Conservation (phyloP, 2,797 vertebrate genomes). For the Xenentodon cancila region DNA sequence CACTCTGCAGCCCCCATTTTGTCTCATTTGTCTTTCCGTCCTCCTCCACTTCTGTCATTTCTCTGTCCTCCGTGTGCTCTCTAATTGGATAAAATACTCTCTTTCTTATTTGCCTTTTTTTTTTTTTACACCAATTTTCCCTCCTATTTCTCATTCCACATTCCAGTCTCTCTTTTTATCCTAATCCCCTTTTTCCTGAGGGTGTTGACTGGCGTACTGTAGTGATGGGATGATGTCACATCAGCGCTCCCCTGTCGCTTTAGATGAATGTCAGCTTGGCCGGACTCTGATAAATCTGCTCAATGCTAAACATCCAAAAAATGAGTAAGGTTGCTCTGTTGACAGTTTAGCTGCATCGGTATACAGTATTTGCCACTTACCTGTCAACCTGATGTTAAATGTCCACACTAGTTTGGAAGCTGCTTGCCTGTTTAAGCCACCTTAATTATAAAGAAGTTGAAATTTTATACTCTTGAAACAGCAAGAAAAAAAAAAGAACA, state of each 20-base stretch:
- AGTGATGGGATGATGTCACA: slow-evolving; percentile 64
- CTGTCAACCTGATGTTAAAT: slow-evolving; percentile 13
- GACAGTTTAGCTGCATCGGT: slow-evolving; percentile 29
- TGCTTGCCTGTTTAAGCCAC: too few species aligned
- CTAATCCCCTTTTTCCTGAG: slow-evolving; percentile 50
- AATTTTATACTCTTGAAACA: too few species aligned
- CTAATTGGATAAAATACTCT: slow-evolving; percentile 44
- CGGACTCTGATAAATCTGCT: slow-evolving; percentile 55
- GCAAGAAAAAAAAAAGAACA: too few species aligned
- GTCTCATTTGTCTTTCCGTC: slow-evolving; percentile 36
- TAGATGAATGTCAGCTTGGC: slow-evolving; percentile 61
- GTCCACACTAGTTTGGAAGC: too few species aligned
- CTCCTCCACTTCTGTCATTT: slow-evolving; percentile 2
- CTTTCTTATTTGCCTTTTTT: slow-evolving; percentile 20
- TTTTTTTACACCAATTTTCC: slow-evolving; percentile 6
- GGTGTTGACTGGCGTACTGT: slow-evolving; percentile 53
- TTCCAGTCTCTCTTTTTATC: slow-evolving; percentile 35
- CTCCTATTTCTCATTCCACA: slow-evolving; percentile 21
- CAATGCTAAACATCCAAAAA: slow-evolving; percentile 44
- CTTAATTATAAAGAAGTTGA: too few species aligned
- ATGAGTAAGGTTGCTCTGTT: slow-evolving; percentile 36
- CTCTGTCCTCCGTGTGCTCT: slow-evolving; percentile 28
- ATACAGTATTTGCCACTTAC: slow-evolving; percentile 2
- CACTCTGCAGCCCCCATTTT: slow-evolving; percentile 23
- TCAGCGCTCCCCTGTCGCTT: slow-evolving; percentile 52